phyloP scores from a whole-genome alignment of 2,797 vertebrate species.

The Petrocephalus schoutedeni region DNA sequence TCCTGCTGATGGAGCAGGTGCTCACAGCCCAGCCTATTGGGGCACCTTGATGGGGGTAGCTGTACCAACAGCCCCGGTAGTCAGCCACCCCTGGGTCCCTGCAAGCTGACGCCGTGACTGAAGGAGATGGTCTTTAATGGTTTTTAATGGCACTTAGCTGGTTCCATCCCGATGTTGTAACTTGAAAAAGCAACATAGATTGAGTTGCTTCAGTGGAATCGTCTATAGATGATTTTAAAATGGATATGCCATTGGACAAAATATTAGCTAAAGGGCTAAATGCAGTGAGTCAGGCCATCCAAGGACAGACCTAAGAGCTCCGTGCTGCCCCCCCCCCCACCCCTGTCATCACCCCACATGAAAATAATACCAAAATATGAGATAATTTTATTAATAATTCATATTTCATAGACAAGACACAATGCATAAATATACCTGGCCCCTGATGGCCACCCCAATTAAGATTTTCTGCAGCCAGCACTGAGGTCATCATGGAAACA shows the following conservation, averaged over 20 bases:
- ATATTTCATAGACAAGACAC: background rate
- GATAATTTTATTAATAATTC: background rate
- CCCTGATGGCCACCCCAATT: background rate
- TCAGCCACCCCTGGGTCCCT: background rate
- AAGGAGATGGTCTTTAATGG: background rate
- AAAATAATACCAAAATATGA: background rate
- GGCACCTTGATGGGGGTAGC: background rate
- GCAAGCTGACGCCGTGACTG: background rate
- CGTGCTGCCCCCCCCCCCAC: background rate
- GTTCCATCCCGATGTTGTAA: background rate
- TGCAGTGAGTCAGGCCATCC: background rate
- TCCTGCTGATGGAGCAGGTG: background rate
- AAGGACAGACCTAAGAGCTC: background rate
- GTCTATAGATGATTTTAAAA: background rate
- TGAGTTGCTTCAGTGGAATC: background rate
- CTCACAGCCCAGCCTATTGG: background rate
- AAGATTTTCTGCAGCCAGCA: background rate
- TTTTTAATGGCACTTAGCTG: background rate
- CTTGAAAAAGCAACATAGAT: background rate
- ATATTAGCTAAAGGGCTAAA: background rate
- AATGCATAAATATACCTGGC: background rate
- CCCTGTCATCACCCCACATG: background rate
- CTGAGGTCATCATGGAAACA: background rate
- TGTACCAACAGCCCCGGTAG: background rate
- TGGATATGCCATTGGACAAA: background rate